Conservation (phyloP, 2,113 vertebrate genomes). For the Chaetodon trifascialis region DNA sequence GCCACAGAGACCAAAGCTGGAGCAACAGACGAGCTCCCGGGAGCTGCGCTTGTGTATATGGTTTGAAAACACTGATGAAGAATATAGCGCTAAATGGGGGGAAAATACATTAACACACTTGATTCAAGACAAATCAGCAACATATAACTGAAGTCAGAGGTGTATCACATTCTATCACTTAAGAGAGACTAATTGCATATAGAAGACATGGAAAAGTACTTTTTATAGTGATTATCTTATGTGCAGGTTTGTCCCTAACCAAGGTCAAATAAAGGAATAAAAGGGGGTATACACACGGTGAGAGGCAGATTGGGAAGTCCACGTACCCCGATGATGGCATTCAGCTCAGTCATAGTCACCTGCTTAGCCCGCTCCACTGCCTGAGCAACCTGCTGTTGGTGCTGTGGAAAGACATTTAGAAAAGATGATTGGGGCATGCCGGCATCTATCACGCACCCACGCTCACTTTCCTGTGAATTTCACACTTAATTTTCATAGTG, state of each 20-base stretch:
- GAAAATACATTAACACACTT: constrained; percentile 18
- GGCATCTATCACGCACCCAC: constrained; percentile 42
- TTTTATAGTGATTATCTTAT: constrained; percentile 13
- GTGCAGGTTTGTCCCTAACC: constrained; percentile 81
- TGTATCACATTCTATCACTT: constrained; percentile 4
- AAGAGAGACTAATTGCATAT: constrained; percentile 14
- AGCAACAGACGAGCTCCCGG: constrained; percentile 49
- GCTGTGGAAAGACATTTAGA: constrained; percentile 88
- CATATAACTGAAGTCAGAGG: not conserved
- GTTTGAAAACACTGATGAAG: constrained; percentile 18
- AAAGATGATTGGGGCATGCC: constrained; percentile 55
- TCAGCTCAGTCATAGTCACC: constrained; percentile 99
- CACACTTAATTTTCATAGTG: constrained; percentile 42
- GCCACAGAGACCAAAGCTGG: constrained; percentile 58
- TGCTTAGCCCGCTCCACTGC: constrained; percentile 98
- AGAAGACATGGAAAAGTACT: constrained; percentile 13
- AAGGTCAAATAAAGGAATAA: constrained; percentile 80
- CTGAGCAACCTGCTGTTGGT: constrained; percentile 98
- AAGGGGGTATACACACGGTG: constrained; percentile 88
- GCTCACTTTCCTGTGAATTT: constrained; percentile 45
- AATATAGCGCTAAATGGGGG: not conserved
- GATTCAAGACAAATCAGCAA: constrained; percentile 78
- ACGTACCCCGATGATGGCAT: constrained; percentile 99
- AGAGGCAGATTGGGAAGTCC: constrained; percentile 91
- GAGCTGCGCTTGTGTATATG: constrained; percentile 16